Evolutionary conservation across 2,797 vertebrate genomes (phyloP), one percentile per base, ranked within the genome.

Genomic region (Synanceia verrucosa): DNA sequence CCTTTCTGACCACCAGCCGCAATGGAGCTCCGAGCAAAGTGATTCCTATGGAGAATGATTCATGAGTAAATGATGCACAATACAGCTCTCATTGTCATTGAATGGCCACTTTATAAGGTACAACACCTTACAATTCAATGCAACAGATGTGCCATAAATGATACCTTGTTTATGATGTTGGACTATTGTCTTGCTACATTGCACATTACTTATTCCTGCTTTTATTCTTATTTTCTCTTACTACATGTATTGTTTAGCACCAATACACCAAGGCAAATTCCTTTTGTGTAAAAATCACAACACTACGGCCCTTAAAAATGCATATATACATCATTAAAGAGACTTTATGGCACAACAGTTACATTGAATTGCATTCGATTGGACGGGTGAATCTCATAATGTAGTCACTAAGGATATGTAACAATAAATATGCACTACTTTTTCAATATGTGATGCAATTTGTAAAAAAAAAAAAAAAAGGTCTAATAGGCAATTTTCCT

Each of bases 1-100:
- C 98, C 98, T 84, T 98, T 99, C 83, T 97, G 97, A 43, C 98
- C 98, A 28, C 98, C 98, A 34, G 98, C 93, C 70, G 98, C 97
- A 74, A 97, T 94, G 44, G 98, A 96, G 86, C 98, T 99, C 91
- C 98, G 95, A 39, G 97, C 97, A 89, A 99, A 99, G 84, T 99
- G 95, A 92, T 99, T 99, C 81, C 98, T 99, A 65, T 4, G 56
- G 62, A 67, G 36, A 43, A 31, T 14, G 9, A 74, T 36, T 63
- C 23, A 52, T 62, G 14, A 66, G 19, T 9, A 63, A 44, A n/a
- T 31, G 14, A 18, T 65, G n/a, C 50, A 73, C 12, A 26, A 47
- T 28, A 41, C 0, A 33, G 29, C 4, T 52, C 4, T 56, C 29
- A n/a, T n/a, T n/a, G n/a, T 14, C 8, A 69, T 13, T 37, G 2